Evolutionary conservation across 2,113 vertebrate genomes (phyloP).

Genomic region (Camelus bactrianus): DNA sequence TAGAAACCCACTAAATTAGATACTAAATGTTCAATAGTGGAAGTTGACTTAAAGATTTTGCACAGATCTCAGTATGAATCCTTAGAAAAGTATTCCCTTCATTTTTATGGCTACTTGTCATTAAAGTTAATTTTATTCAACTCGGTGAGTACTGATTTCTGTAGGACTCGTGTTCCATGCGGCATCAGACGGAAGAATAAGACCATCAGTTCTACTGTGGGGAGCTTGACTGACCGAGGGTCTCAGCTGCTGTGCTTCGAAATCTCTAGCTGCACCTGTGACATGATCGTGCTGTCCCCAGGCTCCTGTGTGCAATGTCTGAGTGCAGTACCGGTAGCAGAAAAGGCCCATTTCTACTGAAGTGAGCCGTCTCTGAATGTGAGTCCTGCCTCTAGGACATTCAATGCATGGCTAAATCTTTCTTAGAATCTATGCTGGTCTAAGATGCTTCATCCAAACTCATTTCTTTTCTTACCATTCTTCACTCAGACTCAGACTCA

Average conservation of each 20-base stretch:
- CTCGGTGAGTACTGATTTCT: not conserved
- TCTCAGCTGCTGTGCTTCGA: not conserved
- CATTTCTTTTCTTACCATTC: not conserved
- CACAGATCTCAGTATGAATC: not conserved
- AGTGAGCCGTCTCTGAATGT: not conserved
- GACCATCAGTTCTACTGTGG: no score
- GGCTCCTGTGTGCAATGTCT: not conserved
- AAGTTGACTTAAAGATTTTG: not conserved
- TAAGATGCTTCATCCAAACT: not conserved
- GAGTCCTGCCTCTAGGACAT: not conserved
- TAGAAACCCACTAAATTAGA: not conserved
- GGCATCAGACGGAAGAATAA: not conserved
- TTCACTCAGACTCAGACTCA: not conserved
- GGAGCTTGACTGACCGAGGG: not conserved
- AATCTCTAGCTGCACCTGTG: not conserved
- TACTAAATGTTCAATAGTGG: not conserved
- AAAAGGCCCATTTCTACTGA: not conserved
- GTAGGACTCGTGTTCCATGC: not conserved
- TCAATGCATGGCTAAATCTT: not conserved
- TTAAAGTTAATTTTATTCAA: not conserved
- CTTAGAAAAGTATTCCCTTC: not conserved
- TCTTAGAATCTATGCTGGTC: no score
- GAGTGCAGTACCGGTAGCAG: accelerated
- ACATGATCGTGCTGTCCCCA: not conserved
- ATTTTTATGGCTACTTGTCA: not conserved